Base-by-base conservation (phyloP, 1,140 invertebrate species). In the Drosophila teissieri region DNA sequence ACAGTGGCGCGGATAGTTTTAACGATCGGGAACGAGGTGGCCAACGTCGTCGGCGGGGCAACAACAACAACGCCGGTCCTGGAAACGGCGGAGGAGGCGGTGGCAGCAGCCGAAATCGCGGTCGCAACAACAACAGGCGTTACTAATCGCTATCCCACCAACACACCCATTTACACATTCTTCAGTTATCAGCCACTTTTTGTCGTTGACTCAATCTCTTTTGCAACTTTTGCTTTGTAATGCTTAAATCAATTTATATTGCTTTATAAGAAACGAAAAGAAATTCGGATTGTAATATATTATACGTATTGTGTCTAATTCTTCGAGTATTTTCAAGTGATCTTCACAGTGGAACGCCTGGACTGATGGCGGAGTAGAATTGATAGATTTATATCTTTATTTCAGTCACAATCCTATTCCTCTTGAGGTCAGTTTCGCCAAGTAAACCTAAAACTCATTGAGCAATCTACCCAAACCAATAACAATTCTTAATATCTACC, bases 71-170 rank as follows among this genome's bases (percentile, higher is more conserved):
- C 40, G 56, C 62, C 10, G 62, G 49, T 4, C 15, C 72, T 14
- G 46, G 34, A 11, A 65, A 53, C 19, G 39, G 44, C 10, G 54
- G 68, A 4, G 55, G 40, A 7, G 63, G 74, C 3, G 49, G 73
- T 4, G 73, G 78, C 6, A 67, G 69, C 6, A 69, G 68, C 6
- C 76, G 90, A 31, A 91, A 80, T 53, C 73, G 91, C 3, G 85
- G 80, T 2, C 86, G 85, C 6, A 86, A 79, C 51, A 84, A 81
- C 42, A 89, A 80, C 62, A 74, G 90, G 48, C 80, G 91, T 4
- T 91, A 88, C 51, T 91, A 78, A 75, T 45, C 39, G 62, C 36
- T 61, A 57, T 61, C 63, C 48, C 31, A 52, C 45, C 15, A 37
- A 37, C 37, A 48, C 68, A 40, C 40, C 54, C 42, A 55, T 57